These are phyloP conservation scores for Zoanthus sansibaricus DNA, from an alignment of 92 coral and sea anemone genomes.

Conservation along the genomic window DNA sequence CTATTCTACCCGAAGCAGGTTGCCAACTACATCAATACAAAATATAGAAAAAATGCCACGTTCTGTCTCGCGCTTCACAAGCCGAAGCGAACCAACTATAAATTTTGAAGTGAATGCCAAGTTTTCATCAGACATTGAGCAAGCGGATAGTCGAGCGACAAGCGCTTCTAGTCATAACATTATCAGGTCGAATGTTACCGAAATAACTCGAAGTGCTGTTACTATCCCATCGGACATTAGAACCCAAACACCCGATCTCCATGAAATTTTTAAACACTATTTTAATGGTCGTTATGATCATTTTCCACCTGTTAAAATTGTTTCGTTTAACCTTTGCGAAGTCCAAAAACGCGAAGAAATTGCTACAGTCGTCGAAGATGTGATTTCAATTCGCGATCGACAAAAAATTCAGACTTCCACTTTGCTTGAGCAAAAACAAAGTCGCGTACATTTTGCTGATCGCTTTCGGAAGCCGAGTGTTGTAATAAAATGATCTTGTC, in stretches of 20 bases:
- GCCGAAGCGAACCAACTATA: constrained; percentile 67
- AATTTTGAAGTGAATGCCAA: constrained; percentile 43
- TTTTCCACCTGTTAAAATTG: constrained; percentile 58
- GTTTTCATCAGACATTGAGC: constrained; percentile 11
- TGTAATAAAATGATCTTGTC: not conserved
- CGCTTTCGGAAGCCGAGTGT: constrained; percentile 27
- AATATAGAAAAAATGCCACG: constrained; percentile 34
- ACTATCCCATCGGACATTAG: constrained; percentile 70
- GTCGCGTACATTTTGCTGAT: not conserved
- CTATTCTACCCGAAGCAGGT: not conserved
- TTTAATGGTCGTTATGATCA: constrained; percentile 37
- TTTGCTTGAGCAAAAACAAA: not conserved
- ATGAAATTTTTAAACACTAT: constrained; percentile 81
- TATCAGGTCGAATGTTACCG: constrained; percentile 39
- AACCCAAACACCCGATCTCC: constrained; percentile 79
- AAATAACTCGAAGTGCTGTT: constrained; percentile 28
- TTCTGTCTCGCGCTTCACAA: constrained; percentile 70
- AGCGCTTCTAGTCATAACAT: constrained; percentile 53
- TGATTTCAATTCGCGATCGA: not conserved
- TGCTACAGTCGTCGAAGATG: constrained; percentile 1
- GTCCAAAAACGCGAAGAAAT: constrained; percentile 24
- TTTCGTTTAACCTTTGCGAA: constrained; percentile 34
- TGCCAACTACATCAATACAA: not conserved
- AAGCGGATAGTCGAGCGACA: constrained; percentile 19
- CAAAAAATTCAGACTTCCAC: not conserved